Evolutionary conservation across 1,140 invertebrate species (phyloP).

Genomic region (Polypedilum pembai): DNA sequence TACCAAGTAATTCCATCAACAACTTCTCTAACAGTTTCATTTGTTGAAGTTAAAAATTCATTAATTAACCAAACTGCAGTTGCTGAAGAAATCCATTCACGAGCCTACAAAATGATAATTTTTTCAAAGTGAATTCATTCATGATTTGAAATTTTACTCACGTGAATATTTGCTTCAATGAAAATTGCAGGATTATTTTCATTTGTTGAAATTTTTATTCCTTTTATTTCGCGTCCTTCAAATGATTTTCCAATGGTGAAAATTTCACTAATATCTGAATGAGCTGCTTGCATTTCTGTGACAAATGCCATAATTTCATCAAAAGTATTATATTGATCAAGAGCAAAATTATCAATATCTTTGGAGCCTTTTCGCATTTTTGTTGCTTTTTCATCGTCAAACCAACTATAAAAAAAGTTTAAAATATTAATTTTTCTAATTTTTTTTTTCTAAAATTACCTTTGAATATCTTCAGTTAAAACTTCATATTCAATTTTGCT

Average conservation of each 20-base stretch:
- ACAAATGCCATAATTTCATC: neutral
- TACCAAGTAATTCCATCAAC: slow-evolving; percentile 61
- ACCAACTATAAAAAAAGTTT: neutral
- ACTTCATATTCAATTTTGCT: neutral
- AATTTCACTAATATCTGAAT: neutral
- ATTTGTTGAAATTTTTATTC: slow-evolving; percentile 32
- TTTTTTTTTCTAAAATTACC: neutral
- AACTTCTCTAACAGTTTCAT: slow-evolving; percentile 44
- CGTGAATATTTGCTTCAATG: slow-evolving; percentile 54
- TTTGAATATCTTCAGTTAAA: neutral
- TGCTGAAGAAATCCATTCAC: slow-evolving; percentile 61
- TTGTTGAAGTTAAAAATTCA: slow-evolving; percentile 47
- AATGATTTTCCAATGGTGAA: neutral
- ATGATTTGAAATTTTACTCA: no score
- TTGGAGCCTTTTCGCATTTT: neutral
- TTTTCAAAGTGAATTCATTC: no score
- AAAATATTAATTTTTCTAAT: neutral
- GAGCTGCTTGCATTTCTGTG: neutral
- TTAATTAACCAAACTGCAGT: slow-evolving; percentile 54
- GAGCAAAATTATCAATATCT: neutral
- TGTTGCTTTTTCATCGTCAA: neutral
- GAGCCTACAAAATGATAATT: no score
- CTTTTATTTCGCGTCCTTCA: neutral
- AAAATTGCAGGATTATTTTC: slow-evolving; percentile 36
- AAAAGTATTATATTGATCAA: neutral